Conservation (phyloP, 1,140 invertebrate species). For the Sipha flava region DNA sequence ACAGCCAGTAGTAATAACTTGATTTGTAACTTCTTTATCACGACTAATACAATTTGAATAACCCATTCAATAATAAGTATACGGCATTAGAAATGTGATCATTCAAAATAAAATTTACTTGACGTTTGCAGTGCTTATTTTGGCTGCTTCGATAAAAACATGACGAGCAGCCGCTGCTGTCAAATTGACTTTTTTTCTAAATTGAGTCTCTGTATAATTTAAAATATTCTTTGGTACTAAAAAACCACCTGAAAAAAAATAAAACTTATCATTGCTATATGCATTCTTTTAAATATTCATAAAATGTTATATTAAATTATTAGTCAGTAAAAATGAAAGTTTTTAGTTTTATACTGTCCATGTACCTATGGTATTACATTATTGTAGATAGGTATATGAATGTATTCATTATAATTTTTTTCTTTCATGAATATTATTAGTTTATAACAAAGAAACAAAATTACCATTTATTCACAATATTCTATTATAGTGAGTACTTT, state of each 20-base stretch:
- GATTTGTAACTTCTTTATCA: not conserved
- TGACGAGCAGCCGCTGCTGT: not conserved
- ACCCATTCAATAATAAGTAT: not conserved
- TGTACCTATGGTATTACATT: no score
- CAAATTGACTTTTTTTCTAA: conserved; percentile 17
- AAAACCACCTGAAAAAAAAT: not conserved
- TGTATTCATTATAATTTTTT: no score
- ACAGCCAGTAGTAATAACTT: conserved; percentile 53
- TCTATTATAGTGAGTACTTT: no score
- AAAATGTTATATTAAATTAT: not conserved
- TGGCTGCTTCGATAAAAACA: conserved; percentile 7
- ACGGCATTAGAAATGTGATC: not conserved
- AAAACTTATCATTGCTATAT: not conserved
- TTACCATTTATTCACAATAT: no score
- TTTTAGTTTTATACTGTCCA: no score
- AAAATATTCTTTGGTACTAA: not conserved
- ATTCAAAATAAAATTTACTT: not conserved
- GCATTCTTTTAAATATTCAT: not conserved
- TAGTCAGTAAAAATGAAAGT: no score
- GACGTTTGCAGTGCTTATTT: not conserved
- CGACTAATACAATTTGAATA: not conserved
- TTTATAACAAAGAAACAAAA: no score
- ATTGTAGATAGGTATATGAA: no score
- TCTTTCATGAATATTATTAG: no score
- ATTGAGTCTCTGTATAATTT: not conserved